Evolutionary conservation across 1,140 invertebrate species (phyloP).

Genomic region (Drosophila lacteicornis): DNA sequence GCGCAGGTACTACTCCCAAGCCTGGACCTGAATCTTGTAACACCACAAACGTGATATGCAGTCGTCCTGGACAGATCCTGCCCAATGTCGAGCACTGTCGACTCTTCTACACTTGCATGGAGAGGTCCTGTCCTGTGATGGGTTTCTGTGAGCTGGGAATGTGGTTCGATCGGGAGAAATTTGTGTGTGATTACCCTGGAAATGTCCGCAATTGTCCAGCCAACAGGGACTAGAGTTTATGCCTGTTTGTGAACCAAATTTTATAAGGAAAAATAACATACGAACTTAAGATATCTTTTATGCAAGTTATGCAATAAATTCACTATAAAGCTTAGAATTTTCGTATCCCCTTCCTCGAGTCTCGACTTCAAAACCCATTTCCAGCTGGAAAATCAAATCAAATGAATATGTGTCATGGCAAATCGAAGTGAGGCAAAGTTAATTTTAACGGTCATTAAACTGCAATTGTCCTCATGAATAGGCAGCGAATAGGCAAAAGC

Average conservation of each 20-base stretch:
- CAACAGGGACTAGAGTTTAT: constrained; percentile 37
- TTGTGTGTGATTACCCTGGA: constrained; percentile 40
- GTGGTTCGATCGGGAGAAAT: constrained; percentile 57
- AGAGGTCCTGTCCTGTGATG: constrained; percentile 30
- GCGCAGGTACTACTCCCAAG: not conserved
- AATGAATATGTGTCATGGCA: constrained; percentile 50
- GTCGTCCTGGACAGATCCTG: constrained; percentile 43
- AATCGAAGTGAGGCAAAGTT: constrained; percentile 51
- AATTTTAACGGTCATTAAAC: constrained; percentile 72
- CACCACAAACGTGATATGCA: constrained; percentile 30
- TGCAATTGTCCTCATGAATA: constrained; percentile 65
- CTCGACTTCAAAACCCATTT: constrained; percentile 6
- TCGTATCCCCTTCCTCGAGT: not conserved
- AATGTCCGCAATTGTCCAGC: constrained; percentile 61
- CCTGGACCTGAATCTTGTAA: constrained; percentile 4
- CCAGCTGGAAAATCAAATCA: constrained; percentile 24
- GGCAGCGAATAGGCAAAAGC: constrained; percentile 30
- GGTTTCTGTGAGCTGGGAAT: constrained; percentile 61
- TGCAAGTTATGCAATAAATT: not conserved
- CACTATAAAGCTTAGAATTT: no score
- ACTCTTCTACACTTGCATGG: constrained; percentile 53
- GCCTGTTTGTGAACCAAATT: no score
- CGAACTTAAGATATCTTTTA: no score
- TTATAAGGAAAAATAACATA: not conserved
- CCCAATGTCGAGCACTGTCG: constrained; percentile 55